A percentile compares a stretch with the other conserved stretches of the same genome.
Evolutionary conservation across 2,113 vertebrate genomes (phyloP).

Genomic region (Electrona antarctica): DNA sequence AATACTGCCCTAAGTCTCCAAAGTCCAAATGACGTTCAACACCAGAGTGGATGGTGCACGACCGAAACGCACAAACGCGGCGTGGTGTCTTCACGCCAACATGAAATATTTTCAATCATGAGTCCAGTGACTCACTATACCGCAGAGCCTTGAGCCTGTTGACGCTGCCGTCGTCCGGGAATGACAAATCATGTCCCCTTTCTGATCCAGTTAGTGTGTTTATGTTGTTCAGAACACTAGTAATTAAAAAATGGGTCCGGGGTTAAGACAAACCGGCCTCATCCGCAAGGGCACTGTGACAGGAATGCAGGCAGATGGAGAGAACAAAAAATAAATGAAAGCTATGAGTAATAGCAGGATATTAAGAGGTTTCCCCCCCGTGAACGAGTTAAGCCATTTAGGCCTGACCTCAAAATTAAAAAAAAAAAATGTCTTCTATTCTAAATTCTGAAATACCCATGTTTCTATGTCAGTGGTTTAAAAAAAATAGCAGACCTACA

Average conservation of each 20-base stretch:
- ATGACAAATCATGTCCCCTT: slow-evolving; percentile 17
- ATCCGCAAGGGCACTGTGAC: slow-evolving; percentile 29
- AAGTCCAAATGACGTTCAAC: slow-evolving; percentile 2
- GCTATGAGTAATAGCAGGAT: slow-evolving; percentile 21
- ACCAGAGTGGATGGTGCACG: slow-evolving; percentile 17
- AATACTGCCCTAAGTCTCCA: no score
- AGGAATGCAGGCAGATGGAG: neutral
- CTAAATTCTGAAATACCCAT: no score
- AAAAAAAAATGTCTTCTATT: no score
- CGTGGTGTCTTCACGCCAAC: slow-evolving; percentile 12
- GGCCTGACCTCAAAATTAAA: no score
- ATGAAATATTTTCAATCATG: slow-evolving; percentile 19
- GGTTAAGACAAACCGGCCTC: slow-evolving; percentile 3
- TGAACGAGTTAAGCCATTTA: slow-evolving; percentile 1
- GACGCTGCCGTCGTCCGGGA: slow-evolving; percentile 15
- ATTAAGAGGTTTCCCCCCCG: neutral
- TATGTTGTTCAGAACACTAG: slow-evolving; percentile 9
- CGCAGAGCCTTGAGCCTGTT: slow-evolving; percentile 8
- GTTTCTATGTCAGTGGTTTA: no score
- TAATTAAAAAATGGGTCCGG: slow-evolving; percentile 3
- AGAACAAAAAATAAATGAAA: slow-evolving; percentile 2
- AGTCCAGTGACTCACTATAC: slow-evolving; percentile 5
- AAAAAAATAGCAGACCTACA: no score
- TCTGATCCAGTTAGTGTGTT: slow-evolving; percentile 14
- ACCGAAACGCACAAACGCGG: neutral